A percentile compares a stretch with the other conserved stretches of the same genome.
Evolutionary conservation across 2,113 vertebrate genomes (phyloP).

Genomic region (Todiramphus chloris): DNA sequence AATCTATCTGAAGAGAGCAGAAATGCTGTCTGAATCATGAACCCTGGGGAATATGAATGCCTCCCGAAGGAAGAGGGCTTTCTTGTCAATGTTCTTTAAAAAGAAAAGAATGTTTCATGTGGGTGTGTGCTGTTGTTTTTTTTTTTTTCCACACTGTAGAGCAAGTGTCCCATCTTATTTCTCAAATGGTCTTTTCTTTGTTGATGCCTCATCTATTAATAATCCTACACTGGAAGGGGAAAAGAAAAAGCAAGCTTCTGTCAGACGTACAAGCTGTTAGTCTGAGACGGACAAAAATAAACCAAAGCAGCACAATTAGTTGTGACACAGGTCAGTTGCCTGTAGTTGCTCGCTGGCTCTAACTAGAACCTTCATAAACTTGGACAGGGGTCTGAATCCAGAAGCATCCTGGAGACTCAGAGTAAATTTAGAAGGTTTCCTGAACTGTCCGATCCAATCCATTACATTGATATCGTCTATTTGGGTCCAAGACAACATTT

Average conservation of each 20-base stretch:
- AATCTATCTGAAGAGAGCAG: constrained; percentile 32
- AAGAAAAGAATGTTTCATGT: constrained; percentile 25
- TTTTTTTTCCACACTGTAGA: constrained; percentile 6
- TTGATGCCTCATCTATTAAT: constrained; percentile 68
- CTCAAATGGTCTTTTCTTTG: constrained; percentile 59
- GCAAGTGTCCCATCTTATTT: constrained; percentile 63
- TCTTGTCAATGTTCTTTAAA: constrained; percentile 32
- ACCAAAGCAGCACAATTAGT: constrained; percentile 24
- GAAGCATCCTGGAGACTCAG: background rate
- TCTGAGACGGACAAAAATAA: constrained; percentile 62
- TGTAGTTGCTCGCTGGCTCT: background rate
- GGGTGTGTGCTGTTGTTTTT: constrained; percentile 13
- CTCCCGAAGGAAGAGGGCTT: background rate
- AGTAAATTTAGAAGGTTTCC: background rate
- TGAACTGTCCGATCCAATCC: background rate
- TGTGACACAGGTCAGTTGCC: constrained; percentile 29
- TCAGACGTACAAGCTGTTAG: constrained; percentile 63
- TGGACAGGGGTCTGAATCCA: background rate
- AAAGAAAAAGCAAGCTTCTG: constrained; percentile 44
- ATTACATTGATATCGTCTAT: background rate
- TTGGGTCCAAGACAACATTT: background rate
- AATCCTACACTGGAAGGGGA: constrained; percentile 47
- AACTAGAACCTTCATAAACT: background rate
- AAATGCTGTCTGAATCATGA: constrained; percentile 29
- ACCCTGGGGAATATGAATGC: background rate